Conservation (phyloP, 2,888 invertebrate species). For the Drosophila conformis region DNA sequence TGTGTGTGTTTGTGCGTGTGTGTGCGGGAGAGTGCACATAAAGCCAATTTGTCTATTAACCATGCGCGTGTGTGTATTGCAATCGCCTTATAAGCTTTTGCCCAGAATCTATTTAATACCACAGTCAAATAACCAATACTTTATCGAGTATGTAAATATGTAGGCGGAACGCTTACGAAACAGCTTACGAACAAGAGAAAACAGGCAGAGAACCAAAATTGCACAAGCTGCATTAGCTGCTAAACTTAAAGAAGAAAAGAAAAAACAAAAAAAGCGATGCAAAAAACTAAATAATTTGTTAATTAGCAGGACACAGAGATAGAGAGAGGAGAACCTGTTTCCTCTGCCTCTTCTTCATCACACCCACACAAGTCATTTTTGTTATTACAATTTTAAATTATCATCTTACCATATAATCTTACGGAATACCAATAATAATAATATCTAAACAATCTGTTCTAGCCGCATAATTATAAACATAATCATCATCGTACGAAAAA, state of each 20-base stretch:
- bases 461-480: slow-evolving; percentile 70
- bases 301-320: slow-evolving; percentile 6
- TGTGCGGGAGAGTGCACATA: slow-evolving; percentile 12
- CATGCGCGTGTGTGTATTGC: slow-evolving; percentile 32
- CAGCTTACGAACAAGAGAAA: background rate
- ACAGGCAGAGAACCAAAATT: slow-evolving; percentile 6
- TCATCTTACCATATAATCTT: slow-evolving; percentile 55
- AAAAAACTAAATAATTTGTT: slow-evolving; percentile 24
- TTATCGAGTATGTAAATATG: slow-evolving; percentile 53
- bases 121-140: slow-evolving; percentile 44
- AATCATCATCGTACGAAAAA: slow-evolving; percentile 55
- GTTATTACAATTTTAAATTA: slow-evolving; percentile 63
- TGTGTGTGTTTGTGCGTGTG: slow-evolving; percentile 1
- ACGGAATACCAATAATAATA: slow-evolving; percentile 42
- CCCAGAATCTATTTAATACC: slow-evolving; percentile 18
- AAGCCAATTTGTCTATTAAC: slow-evolving; percentile 43
- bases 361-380: slow-evolving; percentile 64
- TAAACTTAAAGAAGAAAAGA: slow-evolving; percentile 2
- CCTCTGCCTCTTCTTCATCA: slow-evolving; percentile 17
- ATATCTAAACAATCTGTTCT: slow-evolving; percentile 56
- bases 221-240: slow-evolving; percentile 25
- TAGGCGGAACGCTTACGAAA: slow-evolving; percentile 28
- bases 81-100: slow-evolving; percentile 29
- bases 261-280: background rate
- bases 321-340: slow-evolving; percentile 12